A percentile compares a stretch with the other conserved stretches of the same genome.
Evolutionary conservation across 2,888 invertebrate genomes (phyloP).

Genomic region (Dexiosoma caninum): DNA sequence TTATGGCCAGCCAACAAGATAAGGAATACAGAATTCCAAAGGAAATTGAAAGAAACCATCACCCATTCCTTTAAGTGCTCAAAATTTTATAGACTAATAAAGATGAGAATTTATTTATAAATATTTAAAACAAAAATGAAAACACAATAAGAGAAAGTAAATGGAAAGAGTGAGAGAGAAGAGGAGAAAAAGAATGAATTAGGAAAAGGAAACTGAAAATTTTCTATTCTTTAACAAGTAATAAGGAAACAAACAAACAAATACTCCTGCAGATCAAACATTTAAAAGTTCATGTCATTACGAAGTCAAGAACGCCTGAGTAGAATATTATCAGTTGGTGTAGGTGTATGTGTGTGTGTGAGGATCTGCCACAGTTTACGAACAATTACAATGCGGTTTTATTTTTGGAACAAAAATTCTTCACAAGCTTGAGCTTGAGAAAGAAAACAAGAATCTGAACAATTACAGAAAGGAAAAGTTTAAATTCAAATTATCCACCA

Average conservation of each 20-base stretch:
- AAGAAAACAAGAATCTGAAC: background rate
- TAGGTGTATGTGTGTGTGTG: background rate
- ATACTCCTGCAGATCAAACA: background rate
- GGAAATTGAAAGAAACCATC: background rate
- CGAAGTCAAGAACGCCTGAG: too few relatives aligned
- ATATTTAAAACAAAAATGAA: slow-evolving; percentile 11
- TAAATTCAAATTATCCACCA: slow-evolving; percentile 55
- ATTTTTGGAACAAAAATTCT: slow-evolving; percentile 46
- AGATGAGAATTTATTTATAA: slow-evolving; percentile 50
- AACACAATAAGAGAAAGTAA: background rate
- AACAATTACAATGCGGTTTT: slow-evolving; percentile 57
- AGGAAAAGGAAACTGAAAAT: slow-evolving; percentile 20
- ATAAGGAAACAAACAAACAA: slow-evolving; percentile 6
- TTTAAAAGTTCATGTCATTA: background rate
- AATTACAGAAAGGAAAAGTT: slow-evolving; percentile 47
- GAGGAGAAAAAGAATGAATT: background rate
- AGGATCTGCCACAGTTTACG: background rate
- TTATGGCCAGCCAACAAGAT: slow-evolving; percentile 19
- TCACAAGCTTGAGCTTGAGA: slow-evolving; percentile 14
- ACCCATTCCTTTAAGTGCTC: background rate
- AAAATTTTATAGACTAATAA: slow-evolving; percentile 56
- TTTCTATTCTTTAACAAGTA: slow-evolving; percentile 30
- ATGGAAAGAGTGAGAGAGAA: background rate
- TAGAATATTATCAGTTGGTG: background rate
- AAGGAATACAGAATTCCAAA: background rate